Base-by-base conservation (phyloP, 2,113 vertebrate genomes). In the Microtus oregoni region DNA sequence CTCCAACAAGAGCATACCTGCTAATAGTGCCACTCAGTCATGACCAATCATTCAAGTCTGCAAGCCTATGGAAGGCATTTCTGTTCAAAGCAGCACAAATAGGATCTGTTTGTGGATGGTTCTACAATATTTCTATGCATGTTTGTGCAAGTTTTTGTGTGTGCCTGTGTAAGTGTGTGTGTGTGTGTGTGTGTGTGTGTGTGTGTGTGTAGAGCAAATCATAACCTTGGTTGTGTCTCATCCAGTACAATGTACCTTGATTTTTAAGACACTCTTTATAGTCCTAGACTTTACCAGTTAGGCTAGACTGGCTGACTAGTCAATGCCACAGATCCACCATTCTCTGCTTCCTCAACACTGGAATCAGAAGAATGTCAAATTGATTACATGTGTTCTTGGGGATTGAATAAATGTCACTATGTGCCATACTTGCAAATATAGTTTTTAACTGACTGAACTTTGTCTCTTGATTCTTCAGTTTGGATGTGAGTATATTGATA, bases 401-500 rank as follows among this genome's bases (percentile, higher is more conserved):
- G 7, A 47, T 67, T 12, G 67, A 86, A 67, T 32, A 17, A 30
- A 47, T 10, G 61, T 67, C 41, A 41, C 32, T 9, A 67, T 52
- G 28, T 4, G 8, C n/a, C 35, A 38, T 73, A 35, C 5, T 79
- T 55, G 30, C 15, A 52, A 55, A 52, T 35, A 8, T 11, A n/a
- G 17, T 67, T 67, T 2, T 68, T 11, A 47, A 67, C 28, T 50
- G 28, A 86, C 17, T 67, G 2, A 86, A 32, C 0, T 22, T 22
- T 47, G 41, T 50, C 30, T 67, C 9, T 30, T 50, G 41, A 28
- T 86, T 47, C 30, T 86, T 86, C 41, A 35, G 1, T 65, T 86
- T 67, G 28, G 30, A 77, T 44, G 8, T 47, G 28, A 13, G 9
- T 9, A 13, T 30, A 5, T 2, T 5, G 1, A 4, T 2, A n/a